Evolutionary conservation across 2,888 invertebrate genomes (phyloP), one percentile per base, ranked within the genome.

Genomic region (Gasteruption jaculator): DNA sequence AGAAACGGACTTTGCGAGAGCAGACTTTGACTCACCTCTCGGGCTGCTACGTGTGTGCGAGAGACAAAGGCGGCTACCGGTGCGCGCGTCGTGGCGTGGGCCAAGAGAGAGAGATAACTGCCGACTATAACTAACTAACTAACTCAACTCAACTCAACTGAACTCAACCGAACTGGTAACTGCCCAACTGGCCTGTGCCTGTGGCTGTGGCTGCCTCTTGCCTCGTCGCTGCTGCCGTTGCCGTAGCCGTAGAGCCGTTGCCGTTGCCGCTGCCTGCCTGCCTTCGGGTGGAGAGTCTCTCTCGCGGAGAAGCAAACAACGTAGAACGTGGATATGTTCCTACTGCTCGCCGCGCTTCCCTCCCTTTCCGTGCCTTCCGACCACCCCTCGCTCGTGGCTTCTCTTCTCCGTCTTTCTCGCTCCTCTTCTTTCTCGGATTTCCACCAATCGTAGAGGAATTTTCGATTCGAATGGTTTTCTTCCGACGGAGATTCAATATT

Each of bases 1-100:
- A n/a, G 32, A 15, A 33, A 14, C 19, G 15, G 43, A 43, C 14
- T n/a, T n/a, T n/a, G 30, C 37, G 20, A 10, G 6, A 29, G n/a
- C 29, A 33, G 21, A 19, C 12, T n/a, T n/a, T 20, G 33, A 37
- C 39, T 43, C 32, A 42, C 46, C 49, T 51, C 49, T 33, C 33
- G 35, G 31, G 4, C 36, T 34, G 30, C 37, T 24, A 34, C 34
- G 11, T 35, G 27, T 27, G 36, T 39, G 42, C 48, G 40, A 32
- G 43, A 49, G 55, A 59, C 61, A 61, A 61, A 60, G 61, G 57
- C 57, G 51, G 55, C 42, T 44, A 49, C 57, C 55, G 60, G 54
- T 53, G 56, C 59, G 55, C 59, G 57, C 58, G 58, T 55, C 53
- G 51, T 52, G 42, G 35, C 37, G 46, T 52, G 45, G 46, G 26